These are phyloP conservation scores for Urocolius indicus DNA, from an alignment of 2,113 vertebrate species.

Conservation along the genomic window DNA sequence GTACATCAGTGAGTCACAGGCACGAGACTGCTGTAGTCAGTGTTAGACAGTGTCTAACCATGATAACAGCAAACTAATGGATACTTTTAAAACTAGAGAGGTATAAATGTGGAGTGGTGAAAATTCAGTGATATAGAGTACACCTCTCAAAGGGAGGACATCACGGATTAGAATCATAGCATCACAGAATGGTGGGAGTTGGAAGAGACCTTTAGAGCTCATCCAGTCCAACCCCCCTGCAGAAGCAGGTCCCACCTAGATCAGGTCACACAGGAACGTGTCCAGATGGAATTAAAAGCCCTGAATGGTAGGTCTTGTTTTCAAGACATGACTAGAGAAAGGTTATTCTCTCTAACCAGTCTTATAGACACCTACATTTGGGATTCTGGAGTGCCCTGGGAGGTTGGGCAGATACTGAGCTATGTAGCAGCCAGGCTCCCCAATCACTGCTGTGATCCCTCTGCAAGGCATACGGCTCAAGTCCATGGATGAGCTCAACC, in stretches of 20 bases:
- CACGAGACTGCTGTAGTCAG: background rate
- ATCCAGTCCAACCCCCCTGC: too few relatives aligned
- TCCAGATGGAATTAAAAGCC: too few relatives aligned
- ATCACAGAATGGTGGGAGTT: too few relatives aligned
- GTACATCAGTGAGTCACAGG: constrained; percentile 1
- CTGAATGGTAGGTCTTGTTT: background rate
- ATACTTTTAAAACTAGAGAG: background rate
- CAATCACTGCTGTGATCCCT: background rate
- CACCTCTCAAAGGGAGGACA: background rate
- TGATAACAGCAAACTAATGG: background rate
- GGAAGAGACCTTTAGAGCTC: too few relatives aligned
- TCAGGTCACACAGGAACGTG: too few relatives aligned
- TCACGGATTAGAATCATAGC: accelerated
- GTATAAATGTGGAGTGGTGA: background rate
- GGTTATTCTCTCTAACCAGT: background rate
- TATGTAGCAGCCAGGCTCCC: background rate
- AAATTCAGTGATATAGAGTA: background rate
- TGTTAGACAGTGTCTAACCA: background rate
- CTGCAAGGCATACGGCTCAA: background rate
- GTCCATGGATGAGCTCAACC: background rate
- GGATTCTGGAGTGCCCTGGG: background rate
- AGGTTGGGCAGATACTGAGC: background rate
- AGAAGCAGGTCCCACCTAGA: too few relatives aligned
- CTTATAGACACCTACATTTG: background rate
- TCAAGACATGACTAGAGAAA: background rate